Base-by-base conservation (phyloP, 2,797 vertebrate genomes). In the Aythya fuligula region DNA sequence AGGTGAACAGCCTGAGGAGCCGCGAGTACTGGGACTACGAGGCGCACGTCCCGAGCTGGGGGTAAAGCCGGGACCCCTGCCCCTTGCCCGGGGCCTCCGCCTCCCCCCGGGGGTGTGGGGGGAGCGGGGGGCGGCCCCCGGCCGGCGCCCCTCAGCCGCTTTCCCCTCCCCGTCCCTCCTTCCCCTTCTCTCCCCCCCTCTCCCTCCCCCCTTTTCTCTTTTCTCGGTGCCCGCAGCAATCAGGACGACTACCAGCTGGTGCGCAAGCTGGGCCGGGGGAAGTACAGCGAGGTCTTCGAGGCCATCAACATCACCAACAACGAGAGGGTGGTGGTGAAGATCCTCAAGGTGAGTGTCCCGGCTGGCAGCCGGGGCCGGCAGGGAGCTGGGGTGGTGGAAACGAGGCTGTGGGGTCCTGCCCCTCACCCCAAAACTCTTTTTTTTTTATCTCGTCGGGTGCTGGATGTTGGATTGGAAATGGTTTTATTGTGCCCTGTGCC, bases 261-360 rank as follows among this genome's bases (percentile, higher is more conserved):
- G 82, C 99, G 99, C 11, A 99, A 99, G 97, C 98, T 99, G 57
- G 99, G 99, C 72, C 97, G 99, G 85, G 99, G 99, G 65, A 99
- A 99, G 95, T 99, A 99, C 98, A 99, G 99, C 38, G 99, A 99
- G 98, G 99, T 99, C 36, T 99, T 99, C 70, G 99, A 99, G 98
- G 99, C 99, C 97, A 99, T 99, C 97, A 99, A 99, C 97, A 99
- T 99, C 97, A 99, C 99, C 97, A 99, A 99, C 98, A 99, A 99
- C 72, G 99, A 99, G 97, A 99, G 99, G 93, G 99, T 99, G 75
- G 99, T 99, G 72, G 99, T 99, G 85, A 99, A 99, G 98, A 99
- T 99, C 97, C 99, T 99, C 84, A 99, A 99, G 99, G 99, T 99
- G 97, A 98, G 98, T 97, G 92, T 96, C 90, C 85, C 36, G 41